These are phyloP conservation scores for Camelus dromedarius DNA, from an alignment of 2,113 vertebrate species.

Conservation along the genomic window DNA sequence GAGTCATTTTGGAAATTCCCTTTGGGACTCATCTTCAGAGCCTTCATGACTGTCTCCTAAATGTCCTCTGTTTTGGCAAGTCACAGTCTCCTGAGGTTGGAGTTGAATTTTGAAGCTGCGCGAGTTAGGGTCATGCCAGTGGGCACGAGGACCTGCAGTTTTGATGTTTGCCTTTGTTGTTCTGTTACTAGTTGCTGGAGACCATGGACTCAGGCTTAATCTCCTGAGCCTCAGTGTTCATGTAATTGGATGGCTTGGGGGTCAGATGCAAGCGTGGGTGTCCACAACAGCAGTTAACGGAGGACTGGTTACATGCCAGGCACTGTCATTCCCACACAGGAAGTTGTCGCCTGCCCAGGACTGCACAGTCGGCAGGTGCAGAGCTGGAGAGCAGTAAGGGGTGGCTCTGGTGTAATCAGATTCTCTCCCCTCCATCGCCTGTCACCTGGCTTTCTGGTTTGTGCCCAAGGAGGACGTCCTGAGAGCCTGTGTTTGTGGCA, in stretches of 20 bases:
- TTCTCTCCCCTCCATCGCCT: rapidly evolving
- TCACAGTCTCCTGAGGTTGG: neutral
- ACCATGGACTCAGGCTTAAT: rapidly evolving
- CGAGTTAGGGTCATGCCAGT: rapidly evolving
- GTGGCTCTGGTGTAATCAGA: rapidly evolving
- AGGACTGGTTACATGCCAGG: rapidly evolving
- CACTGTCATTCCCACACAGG: rapidly evolving
- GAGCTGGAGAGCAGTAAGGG: neutral
- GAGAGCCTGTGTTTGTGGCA: rapidly evolving
- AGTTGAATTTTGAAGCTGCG: neutral
- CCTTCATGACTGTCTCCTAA: rapidly evolving
- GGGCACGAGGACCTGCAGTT: rapidly evolving
- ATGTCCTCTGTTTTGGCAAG: rapidly evolving
- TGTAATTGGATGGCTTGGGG: rapidly evolving
- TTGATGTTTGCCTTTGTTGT: no score
- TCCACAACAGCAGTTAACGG: no score
- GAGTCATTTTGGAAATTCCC: rapidly evolving
- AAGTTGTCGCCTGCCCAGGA: rapidly evolving
- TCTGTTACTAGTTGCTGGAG: rapidly evolving
- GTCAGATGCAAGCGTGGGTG: rapidly evolving
- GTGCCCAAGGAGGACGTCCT: no score
- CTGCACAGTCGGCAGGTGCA: rapidly evolving
- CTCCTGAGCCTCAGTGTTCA: neutral
- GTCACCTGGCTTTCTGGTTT: rapidly evolving
- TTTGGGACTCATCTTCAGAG: rapidly evolving